phyloP scores from a whole-genome alignment of 2,113 vertebrate species.

The Seriola aureovittata region DNA sequence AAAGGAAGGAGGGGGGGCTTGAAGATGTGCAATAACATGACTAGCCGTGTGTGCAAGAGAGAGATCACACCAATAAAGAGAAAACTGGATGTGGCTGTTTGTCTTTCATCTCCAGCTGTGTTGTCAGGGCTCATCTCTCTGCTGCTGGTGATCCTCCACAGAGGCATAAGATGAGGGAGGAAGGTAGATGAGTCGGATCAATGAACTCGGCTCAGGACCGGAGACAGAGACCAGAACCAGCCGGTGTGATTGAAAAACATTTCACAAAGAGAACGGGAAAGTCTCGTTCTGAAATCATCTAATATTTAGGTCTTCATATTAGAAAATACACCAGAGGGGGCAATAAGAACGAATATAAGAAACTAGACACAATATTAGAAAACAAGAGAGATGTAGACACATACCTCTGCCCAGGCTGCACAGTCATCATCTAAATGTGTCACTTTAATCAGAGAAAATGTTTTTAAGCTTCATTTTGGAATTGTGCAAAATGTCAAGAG shows the following conservation, averaged over 20 bases:
- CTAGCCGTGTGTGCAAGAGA: neutral
- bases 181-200: slow-evolving; percentile 11
- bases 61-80: slow-evolving; percentile 21
- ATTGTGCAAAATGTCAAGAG: too few relatives aligned
- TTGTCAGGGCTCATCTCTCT: slow-evolving; percentile 45
- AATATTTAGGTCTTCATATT: neutral
- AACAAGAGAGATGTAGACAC: too few relatives aligned
- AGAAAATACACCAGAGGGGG: neutral
- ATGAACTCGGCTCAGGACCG: slow-evolving; percentile 7
- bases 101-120: slow-evolving; percentile 44
- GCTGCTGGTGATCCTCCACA: slow-evolving; percentile 37
- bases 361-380: neutral
- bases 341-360: neutral
- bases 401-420: neutral
- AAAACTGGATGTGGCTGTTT: slow-evolving; percentile 32
- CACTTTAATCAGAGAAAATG: neutral
- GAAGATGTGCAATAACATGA: slow-evolving; percentile 6
- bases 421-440: neutral
- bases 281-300: neutral
- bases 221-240: slow-evolving; percentile 10
- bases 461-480: neutral
- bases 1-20: too few relatives aligned
- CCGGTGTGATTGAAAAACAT: neutral
- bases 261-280: neutral
- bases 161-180: slow-evolving; percentile 16